phyloP scores from a whole-genome alignment of 2,888 invertebrate species.

The Drosophila lacicola region DNA sequence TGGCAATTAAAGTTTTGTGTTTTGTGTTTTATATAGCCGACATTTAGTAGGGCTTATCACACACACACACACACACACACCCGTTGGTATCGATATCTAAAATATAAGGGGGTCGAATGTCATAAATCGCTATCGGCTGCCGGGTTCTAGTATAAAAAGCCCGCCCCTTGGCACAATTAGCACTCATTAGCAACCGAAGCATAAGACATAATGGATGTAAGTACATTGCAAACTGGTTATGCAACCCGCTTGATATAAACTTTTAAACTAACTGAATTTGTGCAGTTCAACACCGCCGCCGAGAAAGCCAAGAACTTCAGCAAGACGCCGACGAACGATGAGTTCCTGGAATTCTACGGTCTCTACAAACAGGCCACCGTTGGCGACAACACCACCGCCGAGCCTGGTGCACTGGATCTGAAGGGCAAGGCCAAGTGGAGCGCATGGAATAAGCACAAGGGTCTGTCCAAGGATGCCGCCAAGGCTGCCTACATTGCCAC shows the following conservation, averaged over 20 bases:
- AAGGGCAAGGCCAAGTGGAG: constrained; percentile 98
- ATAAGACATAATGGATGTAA: constrained; percentile 66
- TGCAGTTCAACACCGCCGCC: constrained; percentile 90
- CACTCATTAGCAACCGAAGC: constrained; percentile 45
- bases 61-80: constrained; percentile 4
- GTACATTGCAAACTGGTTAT: constrained; percentile 24
- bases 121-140: constrained; percentile 49
- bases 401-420: constrained; percentile 94
- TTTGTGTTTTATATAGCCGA: constrained; percentile 34
- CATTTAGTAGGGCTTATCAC: background rate
- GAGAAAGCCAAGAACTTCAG: constrained; percentile 91
- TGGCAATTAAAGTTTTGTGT: constrained; percentile 38
- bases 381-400: constrained; percentile 92
- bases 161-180: constrained; percentile 1
- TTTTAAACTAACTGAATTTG: background rate
- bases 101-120: background rate
- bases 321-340: constrained; percentile 91
- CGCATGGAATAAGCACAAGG: constrained; percentile 94
- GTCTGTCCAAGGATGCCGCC: constrained; percentile 91
- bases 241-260: no score
- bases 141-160: constrained; percentile 41
- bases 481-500: constrained; percentile 92
- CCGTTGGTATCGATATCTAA: constrained; percentile 43
- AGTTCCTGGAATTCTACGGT: constrained; percentile 93
- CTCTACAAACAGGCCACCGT: constrained; percentile 93